A percentile compares a stretch with the other conserved stretches of the same genome.
Evolutionary conservation across 2,113 vertebrate genomes (phyloP).

Genomic region (Psophia crepitans): DNA sequence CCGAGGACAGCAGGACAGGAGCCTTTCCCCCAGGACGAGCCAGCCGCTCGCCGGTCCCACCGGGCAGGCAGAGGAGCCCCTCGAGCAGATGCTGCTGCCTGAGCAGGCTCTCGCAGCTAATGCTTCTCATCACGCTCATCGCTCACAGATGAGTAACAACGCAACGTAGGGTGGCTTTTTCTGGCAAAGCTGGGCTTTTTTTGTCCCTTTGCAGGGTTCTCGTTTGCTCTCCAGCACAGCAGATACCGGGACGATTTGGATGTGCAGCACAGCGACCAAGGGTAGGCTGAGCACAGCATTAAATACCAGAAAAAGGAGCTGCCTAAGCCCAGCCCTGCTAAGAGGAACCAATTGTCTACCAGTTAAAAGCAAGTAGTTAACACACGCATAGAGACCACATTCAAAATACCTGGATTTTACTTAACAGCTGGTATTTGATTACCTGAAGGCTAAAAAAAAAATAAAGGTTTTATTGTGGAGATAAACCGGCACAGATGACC

Average conservation of each 20-base stretch:
- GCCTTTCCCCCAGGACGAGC: fast-evolving
- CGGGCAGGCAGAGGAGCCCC: neutral
- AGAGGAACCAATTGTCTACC: neutral
- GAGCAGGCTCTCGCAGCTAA: neutral
- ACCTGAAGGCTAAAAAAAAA: neutral
- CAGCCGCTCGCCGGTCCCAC: neutral
- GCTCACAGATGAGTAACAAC: neutral
- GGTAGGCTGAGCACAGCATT: neutral
- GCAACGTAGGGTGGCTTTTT: neutral
- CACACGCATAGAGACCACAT: fast-evolving
- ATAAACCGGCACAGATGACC: neutral
- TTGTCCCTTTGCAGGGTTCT: neutral
- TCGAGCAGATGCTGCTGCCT: neutral
- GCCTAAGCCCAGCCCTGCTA: neutral
- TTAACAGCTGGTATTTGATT: neutral
- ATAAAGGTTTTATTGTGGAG: neutral
- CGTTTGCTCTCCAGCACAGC: neutral
- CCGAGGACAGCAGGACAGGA: neutral
- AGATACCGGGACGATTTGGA: neutral
- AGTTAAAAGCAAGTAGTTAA: neutral
- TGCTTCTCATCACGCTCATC: neutral
- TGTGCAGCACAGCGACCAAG: neutral
- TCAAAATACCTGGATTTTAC: neutral
- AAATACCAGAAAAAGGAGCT: neutral
- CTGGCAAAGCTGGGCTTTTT: neutral